Base-by-base conservation (phyloP, 2,113 vertebrate genomes). In the Indicator indicator region DNA sequence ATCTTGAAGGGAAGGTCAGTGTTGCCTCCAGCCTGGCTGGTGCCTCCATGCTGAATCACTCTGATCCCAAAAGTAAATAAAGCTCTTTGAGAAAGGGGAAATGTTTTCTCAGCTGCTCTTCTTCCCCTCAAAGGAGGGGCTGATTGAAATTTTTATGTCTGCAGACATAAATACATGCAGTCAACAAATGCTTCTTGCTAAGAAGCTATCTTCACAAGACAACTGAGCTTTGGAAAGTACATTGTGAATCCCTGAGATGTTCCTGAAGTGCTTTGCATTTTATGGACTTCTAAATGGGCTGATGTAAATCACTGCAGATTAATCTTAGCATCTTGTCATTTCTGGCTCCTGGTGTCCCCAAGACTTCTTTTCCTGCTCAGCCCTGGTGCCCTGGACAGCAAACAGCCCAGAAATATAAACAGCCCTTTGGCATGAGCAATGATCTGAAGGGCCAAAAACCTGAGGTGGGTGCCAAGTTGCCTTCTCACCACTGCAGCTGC, bases 101-200 rank as follows among this genome's bases (percentile, higher is more conserved):
- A 91, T 94, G 93, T 95, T 95, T 97, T 74, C 88, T 93, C 87
- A 95, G 86, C 81, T 88, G 94, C 73, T 92, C 86, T 50, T 93
- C 79, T 89, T 89, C 85, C 33, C 83, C 94, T 95, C 70, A 83
- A 33, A 75, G 5, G 11, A 26, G 4, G 32, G 67, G 36, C 40
- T 88, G 87, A 93, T 63, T 87, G 87, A 88, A 87, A 58, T 93
- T 92, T 92, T 95, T 87, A 78, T 90, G 84, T 94, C 93, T 86
- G 69, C 55, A 76, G 79, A 73, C 63, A 88, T 88, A 83, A 92
- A 89, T 63, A 60, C 4, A 55, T 24, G 74, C 56, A 92, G 62
- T 46, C 85, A 92, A 86, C 79, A 96, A 90, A 75, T 23, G 42
- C 23, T 74, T 86, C 91, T 95, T 36, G 63, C 65, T 64, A 52